Percentiles rank a stretch among this genome's conserved stretches.
Conservation (phyloP, 2,888 invertebrate genomes). For the Coecobrya sp. region DNA sequence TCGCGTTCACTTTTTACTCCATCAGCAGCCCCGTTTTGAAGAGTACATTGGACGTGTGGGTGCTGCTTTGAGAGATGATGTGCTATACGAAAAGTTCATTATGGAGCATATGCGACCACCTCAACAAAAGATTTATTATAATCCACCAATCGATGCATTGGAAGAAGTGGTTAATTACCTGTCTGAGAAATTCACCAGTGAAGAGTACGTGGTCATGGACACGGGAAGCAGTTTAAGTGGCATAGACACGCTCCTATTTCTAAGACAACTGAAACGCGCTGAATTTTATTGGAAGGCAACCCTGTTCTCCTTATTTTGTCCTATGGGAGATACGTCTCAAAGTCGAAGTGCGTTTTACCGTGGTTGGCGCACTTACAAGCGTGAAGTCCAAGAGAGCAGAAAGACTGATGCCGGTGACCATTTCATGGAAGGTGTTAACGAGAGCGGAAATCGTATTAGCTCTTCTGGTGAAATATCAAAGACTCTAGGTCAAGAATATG, state of each 20-base stretch:
- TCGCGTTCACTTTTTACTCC: conserved; percentile 83
- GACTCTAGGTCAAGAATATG: neutral
- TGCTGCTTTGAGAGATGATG: conserved; percentile 80
- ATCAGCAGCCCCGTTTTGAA: conserved; percentile 74
- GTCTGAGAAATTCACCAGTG: conserved; percentile 60
- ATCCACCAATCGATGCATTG: conserved; percentile 60
- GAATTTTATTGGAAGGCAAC: conserved; percentile 71
- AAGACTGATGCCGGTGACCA: neutral
- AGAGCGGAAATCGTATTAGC: neutral
- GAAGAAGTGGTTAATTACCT: conserved; percentile 66
- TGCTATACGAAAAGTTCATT: conserved; percentile 65
- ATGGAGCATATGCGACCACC: conserved; percentile 64
- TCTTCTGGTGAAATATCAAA: neutral
- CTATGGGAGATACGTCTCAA: neutral
- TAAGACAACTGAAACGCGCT: conserved; percentile 60
- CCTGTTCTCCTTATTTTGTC: conserved; percentile 62
- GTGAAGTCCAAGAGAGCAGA: neutral
- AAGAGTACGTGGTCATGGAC: neutral
- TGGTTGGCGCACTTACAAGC: conserved; percentile 11
- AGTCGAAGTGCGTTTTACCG: neutral
- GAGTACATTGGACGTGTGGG: conserved; percentile 72
- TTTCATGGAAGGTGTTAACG: neutral
- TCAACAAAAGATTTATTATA: conserved; percentile 57
- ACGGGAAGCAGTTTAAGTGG: neutral
- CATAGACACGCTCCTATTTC: conserved; percentile 57